Evolutionary conservation across 2,113 vertebrate species (phyloP).

Genomic region (Pomatostomus ruficeps): DNA sequence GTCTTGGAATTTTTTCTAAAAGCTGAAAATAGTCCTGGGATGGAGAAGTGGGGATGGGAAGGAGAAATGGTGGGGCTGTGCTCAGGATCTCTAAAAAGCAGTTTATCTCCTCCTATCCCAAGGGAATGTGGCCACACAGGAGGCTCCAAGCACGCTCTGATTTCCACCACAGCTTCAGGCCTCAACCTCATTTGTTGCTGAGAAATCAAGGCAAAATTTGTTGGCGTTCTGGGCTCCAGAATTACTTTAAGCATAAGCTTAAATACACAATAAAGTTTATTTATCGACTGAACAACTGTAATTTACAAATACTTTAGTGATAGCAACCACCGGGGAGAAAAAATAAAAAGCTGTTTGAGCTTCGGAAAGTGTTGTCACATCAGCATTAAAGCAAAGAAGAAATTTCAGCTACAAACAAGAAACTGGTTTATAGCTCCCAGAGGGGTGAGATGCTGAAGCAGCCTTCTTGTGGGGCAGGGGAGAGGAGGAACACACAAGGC

Average conservation of each 20-base stretch:
- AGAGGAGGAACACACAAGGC: not conserved
- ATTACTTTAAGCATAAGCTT: slow-evolving; percentile 16
- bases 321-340: not conserved
- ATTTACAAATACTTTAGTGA: not conserved
- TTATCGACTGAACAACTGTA: not conserved
- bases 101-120: not conserved
- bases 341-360: not conserved
- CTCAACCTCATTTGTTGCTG: not conserved
- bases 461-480: not conserved
- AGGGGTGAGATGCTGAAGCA: not conserved
- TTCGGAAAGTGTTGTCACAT: not conserved
- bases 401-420: not conserved
- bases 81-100: not conserved
- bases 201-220: slow-evolving; percentile 10
- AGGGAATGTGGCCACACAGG: not conserved
- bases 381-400: slow-evolving; percentile 22
- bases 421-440: slow-evolving; percentile 12
- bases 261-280: slow-evolving; percentile 14
- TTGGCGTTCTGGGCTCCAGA: not conserved
- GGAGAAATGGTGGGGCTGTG: not conserved
- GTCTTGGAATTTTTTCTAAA: not conserved
- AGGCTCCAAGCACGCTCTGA: not conserved
- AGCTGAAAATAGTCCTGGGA: not conserved
- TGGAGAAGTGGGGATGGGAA: not conserved
- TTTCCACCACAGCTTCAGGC: not conserved